Evolutionary conservation across 92 coral and sea anemone species (phyloP), one percentile per base, ranked within the genome.

Genomic region (Porites evermanni): DNA sequence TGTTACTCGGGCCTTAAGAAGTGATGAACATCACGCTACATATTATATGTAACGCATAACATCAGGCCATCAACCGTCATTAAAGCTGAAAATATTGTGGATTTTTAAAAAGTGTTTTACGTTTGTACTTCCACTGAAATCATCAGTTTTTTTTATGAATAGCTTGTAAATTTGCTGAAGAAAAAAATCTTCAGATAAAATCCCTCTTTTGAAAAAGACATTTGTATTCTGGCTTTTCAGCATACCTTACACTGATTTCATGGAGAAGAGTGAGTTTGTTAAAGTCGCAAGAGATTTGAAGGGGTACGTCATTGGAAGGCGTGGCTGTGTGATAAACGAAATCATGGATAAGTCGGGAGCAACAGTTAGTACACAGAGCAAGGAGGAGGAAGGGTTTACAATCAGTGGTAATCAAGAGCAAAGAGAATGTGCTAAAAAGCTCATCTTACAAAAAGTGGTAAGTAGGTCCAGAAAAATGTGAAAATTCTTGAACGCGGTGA

Each of bases 331-430:
- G 66, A 2, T 76, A 20, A 7, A 76, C 3, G 53, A 56, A 26
- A 76, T 76, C 7, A 53, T 53, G 38, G 10, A 76, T 32, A 7
- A 53, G 29, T 76, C 80, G 8, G 68, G 68, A 23, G 66, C 80
- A 21, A 24, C 2, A 56, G 29, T 76, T 53, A 10, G 19, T 18
- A 17, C 76, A 13, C 20, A 18, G 53, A 72, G 56, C 47, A 76
- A 52, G 20, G 44, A 61, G 18, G 64, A 53, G 14, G 26, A 21
- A 53, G 79, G 79, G 29, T 75, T 75, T 21, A 53, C 65, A 20
- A 24, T 76, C 9, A 76, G 12, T 20, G 80, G 80, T 53, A 14
- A 6, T 16, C 20, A 53, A 20, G 80, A 53, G 13, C 66, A 56
- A 21, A 76, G 14, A 32, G 38, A 17, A 56, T 26, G 26, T 38